Percentiles rank a stretch among this genome's conserved stretches.
phyloP scores from a whole-genome alignment of 2,888 invertebrate species.

The Drosophila austrosaltans region DNA sequence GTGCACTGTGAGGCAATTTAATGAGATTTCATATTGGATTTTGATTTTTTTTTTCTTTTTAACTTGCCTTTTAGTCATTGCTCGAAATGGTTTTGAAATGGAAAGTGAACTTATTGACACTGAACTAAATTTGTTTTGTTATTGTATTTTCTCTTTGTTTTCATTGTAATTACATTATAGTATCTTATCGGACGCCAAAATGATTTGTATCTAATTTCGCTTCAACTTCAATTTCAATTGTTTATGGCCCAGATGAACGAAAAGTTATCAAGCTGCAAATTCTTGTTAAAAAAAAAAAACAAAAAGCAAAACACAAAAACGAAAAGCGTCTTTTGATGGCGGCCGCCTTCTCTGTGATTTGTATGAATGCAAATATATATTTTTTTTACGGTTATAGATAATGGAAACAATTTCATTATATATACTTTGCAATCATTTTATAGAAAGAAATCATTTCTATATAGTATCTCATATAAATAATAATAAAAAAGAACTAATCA shows the following conservation, averaged over 20 bases:
- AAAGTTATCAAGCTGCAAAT: conserved; percentile 27
- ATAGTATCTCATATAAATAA: neutral
- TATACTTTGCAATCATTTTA: conserved; percentile 7
- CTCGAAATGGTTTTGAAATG: conserved; percentile 63
- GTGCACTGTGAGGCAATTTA: conserved; percentile 64
- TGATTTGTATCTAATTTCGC: conserved; percentile 48
- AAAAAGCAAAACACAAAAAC: no score
- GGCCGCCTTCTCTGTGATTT: conserved; percentile 56
- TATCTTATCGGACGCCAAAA: conserved; percentile 54
- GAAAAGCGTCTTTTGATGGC: conserved; percentile 61
- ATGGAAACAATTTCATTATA: conserved; percentile 6
- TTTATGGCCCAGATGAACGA: conserved; percentile 58
- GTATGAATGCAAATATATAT: conserved; percentile 48
- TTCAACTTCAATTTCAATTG: conserved; percentile 43
- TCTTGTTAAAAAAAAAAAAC: conserved; percentile 39
- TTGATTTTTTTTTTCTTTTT: neutral
- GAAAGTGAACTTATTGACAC: conserved; percentile 58
- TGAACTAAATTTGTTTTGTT: conserved; percentile 28
- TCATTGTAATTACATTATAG: conserved; percentile 60
- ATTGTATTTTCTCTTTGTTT: no score
- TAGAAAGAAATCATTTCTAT: conserved; percentile 22
- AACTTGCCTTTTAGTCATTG: conserved; percentile 22
- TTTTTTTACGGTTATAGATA: conserved; percentile 27
- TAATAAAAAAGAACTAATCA: neutral
- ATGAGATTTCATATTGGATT: conserved; percentile 61